Evolutionary conservation across 2,797 vertebrate species (phyloP).

Genomic region (Amazona ochrocephala): DNA sequence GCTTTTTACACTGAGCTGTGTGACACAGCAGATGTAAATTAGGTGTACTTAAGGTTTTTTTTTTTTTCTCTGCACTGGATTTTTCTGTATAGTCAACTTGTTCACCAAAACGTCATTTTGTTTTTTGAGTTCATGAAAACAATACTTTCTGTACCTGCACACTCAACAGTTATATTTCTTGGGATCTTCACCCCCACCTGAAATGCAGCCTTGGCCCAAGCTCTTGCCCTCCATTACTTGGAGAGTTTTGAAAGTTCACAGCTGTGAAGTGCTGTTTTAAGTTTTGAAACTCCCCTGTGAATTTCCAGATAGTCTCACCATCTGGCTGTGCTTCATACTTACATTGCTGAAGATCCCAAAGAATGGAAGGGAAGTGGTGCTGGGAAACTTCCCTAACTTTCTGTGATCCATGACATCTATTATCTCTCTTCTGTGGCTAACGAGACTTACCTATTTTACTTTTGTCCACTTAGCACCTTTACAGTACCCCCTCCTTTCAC

Average conservation of each 20-base stretch:
- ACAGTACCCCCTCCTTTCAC: not conserved
- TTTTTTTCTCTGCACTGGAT: not conserved
- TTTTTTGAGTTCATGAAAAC: not conserved
- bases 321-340: not conserved
- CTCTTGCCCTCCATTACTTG: not conserved
- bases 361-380: not conserved
- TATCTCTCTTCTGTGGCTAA: not conserved
- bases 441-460: not conserved
- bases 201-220: not conserved
- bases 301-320: not conserved
- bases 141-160: not conserved
- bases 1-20: not conserved
- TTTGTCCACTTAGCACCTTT: not conserved
- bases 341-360: not conserved
- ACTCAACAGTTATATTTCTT: not conserved
- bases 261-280: not conserved
- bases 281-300: not conserved
- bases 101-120: not conserved
- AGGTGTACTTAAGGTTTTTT: not conserved
- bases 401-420: fast-evolving
- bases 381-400: not conserved
- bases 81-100: not conserved
- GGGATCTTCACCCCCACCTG: fast-evolving
- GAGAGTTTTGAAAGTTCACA: not conserved
- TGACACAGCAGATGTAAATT: not conserved